Base-by-base conservation (phyloP, 2,888 invertebrate species). In the Loripinus fragilis region DNA sequence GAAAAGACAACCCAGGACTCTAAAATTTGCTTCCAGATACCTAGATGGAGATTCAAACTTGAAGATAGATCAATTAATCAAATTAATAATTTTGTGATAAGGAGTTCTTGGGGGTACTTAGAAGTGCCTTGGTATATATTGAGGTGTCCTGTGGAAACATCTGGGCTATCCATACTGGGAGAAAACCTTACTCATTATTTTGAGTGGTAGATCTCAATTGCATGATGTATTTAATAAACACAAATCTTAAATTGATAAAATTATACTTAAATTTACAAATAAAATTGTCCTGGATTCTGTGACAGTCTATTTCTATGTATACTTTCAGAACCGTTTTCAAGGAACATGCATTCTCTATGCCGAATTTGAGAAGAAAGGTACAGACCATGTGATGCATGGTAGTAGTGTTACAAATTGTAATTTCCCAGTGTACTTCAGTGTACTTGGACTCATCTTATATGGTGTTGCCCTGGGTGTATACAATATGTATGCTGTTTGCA, bases 371-470 rank as follows among this genome's bases (percentile, higher is more conserved):
- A 84, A 86, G 85, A 78, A 74, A 8, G 15, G 33, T 83, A 87
- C 28, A 80, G n/a, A 71, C 35, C 42, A 82, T 23, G 77, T 65
- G 17, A 74, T 81, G 71, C 73, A 60, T 0, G 70, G 75, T n/a
- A 73, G 85, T 28, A 50, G 52, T 35, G 65, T 23, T 0, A 23
- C 60, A 20, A 85, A 87, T 68, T 90, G 90, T 71, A 81, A 87
- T 52, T 88, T 89, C 38, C 80, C 86, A 0, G 83, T 90, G n/a
- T 89, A 88, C 74, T 75, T 87, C 23, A 76, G 80, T 75, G 89
- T 89, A 17, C 87, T 89, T 80, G 86, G 85, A 5, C 80, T 88
- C 20, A 87, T 90, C 28, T 85, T 90, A 52, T 90, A 86, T 75
- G 86, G 86, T 2, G 64, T 87, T 0, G 87, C 71, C 12, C 78